phyloP scores from a whole-genome alignment of 2,797 vertebrate species.

The Pachyuromys duprasi region DNA sequence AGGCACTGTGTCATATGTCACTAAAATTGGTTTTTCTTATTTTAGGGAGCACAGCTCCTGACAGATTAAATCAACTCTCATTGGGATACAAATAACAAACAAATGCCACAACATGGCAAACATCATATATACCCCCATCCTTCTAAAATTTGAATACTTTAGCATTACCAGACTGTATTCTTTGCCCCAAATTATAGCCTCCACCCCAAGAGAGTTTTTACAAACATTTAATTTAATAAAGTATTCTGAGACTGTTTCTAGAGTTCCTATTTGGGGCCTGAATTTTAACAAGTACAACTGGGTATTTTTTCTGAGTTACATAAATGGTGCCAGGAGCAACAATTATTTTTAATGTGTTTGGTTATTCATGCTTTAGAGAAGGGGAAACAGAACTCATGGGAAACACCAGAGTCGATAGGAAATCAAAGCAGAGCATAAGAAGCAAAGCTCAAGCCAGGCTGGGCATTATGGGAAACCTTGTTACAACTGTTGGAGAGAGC shows the following conservation, averaged over 20 bases:
- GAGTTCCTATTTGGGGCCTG: conserved; percentile 33
- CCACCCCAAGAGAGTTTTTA: background rate
- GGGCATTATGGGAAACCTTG: background rate
- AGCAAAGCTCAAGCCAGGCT: conserved; percentile 16
- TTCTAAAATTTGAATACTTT: conserved; percentile 35
- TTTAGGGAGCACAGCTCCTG: background rate
- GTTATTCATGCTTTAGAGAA: conserved; percentile 54
- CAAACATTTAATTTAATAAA: conserved; percentile 31
- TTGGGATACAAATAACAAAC: background rate
- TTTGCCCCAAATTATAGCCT: background rate
- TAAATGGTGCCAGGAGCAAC: conserved; percentile 47
- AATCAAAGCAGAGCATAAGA: conserved; percentile 42
- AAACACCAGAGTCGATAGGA: conserved; percentile 52
- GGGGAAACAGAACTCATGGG: conserved; percentile 43
- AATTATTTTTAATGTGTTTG: conserved; percentile 63
- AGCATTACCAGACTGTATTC: background rate
- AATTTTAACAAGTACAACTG: conserved; percentile 63
- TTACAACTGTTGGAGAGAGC: background rate
- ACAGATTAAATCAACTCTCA: conserved; percentile 24
- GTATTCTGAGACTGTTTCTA: conserved; percentile 26
- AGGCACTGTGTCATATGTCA: background rate
- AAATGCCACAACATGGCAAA: background rate
- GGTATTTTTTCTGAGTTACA: conserved; percentile 64
- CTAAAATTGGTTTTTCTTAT: conserved; percentile 44
- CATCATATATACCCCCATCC: background rate